Percentiles rank a stretch among this genome's conserved stretches.
phyloP scores from a whole-genome alignment of 2,797 vertebrate species.

The Phalanger gymnotis region DNA sequence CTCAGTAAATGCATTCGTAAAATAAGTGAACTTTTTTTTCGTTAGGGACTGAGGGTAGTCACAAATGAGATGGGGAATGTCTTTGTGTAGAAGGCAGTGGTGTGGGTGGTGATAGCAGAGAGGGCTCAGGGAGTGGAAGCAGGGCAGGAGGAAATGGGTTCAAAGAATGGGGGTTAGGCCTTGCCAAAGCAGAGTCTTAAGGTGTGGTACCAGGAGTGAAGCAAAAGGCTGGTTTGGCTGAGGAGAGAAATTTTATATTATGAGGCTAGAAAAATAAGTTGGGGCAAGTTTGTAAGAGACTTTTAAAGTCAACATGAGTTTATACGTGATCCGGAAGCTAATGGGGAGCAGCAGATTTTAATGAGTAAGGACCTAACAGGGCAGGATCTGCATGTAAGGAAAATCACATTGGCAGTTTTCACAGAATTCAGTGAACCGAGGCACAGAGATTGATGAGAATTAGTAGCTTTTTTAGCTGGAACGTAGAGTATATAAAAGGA shows the following conservation, averaged over 20 bases:
- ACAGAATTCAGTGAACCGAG: background rate
- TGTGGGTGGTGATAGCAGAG: background rate
- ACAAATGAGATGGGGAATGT: background rate
- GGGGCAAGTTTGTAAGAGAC: background rate
- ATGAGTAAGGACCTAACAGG: background rate
- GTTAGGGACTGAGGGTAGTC: background rate
- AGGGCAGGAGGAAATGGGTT: background rate
- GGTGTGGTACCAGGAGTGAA: background rate
- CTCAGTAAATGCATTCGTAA: background rate
- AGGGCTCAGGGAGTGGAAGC: background rate
- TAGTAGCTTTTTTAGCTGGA: background rate
- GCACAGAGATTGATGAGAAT: background rate
- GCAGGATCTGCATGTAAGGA: background rate
- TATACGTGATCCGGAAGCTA: background rate
- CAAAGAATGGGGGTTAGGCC: background rate
- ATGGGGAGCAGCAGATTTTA: background rate
- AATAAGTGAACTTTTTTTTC: background rate
- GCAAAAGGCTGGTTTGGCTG: background rate
- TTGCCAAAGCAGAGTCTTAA: background rate
- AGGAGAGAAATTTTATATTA: background rate
- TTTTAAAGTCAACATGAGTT: background rate
- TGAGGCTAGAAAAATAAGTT: background rate
- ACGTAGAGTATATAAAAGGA: background rate
- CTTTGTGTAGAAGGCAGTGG: background rate
- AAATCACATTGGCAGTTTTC: background rate